Conservation (phyloP, 1,140 invertebrate genomes). For the Drosophila paulistorum region DNA sequence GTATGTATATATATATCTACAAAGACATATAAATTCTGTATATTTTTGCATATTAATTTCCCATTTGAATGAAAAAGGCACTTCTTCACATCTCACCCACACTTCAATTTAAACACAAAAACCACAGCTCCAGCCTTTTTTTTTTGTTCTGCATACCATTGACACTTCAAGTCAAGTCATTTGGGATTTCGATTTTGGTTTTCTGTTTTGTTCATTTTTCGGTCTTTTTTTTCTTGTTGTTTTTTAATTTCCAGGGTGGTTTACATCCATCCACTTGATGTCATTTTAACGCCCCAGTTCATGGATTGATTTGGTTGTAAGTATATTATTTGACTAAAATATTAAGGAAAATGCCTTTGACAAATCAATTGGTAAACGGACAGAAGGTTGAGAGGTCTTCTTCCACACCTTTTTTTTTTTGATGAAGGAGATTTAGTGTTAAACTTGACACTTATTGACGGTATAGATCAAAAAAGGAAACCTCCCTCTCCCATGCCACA, state of each 20-base stretch:
- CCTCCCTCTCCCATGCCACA: not conserved
- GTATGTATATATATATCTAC: slow-evolving; percentile 32
- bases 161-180: slow-evolving; percentile 31
- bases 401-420: slow-evolving; percentile 23
- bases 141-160: not conserved
- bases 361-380: slow-evolving; percentile 67
- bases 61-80: slow-evolving; percentile 18
- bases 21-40: slow-evolving; percentile 17
- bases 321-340: slow-evolving; percentile 62
- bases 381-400: slow-evolving; percentile 60
- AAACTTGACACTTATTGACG: slow-evolving; percentile 54
- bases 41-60: slow-evolving; percentile 66
- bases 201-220: slow-evolving; percentile 13
- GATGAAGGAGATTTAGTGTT: slow-evolving; percentile 43
- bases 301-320: slow-evolving; percentile 36
- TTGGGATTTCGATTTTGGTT: slow-evolving; percentile 17
- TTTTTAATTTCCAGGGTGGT: slow-evolving; percentile 40
- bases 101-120: not conserved
- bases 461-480: slow-evolving; percentile 61
- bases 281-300: slow-evolving; percentile 62
- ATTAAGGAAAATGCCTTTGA: slow-evolving; percentile 72
- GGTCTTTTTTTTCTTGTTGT: not conserved
- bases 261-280: slow-evolving; percentile 60
- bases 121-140: not conserved
- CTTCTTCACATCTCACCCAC: not conserved